These are phyloP conservation scores for Aplysia californica DNA, from an alignment of 1,140 invertebrate species.

Conservation along the genomic window DNA sequence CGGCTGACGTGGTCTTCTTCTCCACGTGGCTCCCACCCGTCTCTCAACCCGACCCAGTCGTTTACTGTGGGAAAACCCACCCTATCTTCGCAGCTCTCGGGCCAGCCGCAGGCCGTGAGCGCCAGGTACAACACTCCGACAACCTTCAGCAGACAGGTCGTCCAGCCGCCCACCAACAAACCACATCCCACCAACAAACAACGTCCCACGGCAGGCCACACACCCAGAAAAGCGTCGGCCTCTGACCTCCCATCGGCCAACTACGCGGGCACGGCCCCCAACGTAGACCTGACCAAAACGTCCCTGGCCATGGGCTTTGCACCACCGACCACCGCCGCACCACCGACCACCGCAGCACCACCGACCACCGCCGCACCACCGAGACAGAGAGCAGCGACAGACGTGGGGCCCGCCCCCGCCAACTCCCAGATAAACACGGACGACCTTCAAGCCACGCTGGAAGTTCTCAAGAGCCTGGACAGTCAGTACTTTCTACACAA, in stretches of 20 bases:
- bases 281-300: constrained; percentile 24
- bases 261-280: constrained; percentile 29
- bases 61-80: no score
- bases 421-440: not conserved
- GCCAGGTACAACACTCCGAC: no score
- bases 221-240: no score
- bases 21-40: no score
- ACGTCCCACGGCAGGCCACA: not conserved
- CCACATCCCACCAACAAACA: no score
- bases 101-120: no score
- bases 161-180: no score
- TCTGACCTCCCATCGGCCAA: constrained; percentile 23
- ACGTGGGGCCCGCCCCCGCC: not conserved
- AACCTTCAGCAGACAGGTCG: no score
- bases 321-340: not conserved
- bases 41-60: no score
- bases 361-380: not conserved
- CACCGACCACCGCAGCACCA: not conserved
- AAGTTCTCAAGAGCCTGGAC: constrained; percentile 19
- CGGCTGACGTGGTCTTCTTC: no score
- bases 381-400: not conserved
- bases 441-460: constrained; percentile 9
- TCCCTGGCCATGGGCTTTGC: not conserved
- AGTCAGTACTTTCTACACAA: constrained; percentile 18
- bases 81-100: no score